A percentile compares a stretch with the other conserved stretches of the same genome.
Conservation (phyloP, 1,140 invertebrate genomes). For the Polyergus mexicanus region DNA sequence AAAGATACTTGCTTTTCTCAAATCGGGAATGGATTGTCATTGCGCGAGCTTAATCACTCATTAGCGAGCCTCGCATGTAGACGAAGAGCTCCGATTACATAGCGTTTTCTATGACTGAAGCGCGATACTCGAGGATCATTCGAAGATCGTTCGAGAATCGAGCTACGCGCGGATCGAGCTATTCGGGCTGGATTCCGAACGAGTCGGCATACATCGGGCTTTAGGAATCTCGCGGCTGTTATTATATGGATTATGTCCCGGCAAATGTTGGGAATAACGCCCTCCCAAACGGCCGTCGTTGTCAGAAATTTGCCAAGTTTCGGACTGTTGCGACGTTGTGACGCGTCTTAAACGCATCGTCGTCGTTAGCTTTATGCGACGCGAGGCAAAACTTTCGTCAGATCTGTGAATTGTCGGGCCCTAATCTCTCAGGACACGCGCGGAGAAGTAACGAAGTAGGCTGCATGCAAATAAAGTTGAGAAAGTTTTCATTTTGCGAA, state of each 20-base stretch:
- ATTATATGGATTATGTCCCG: constrained; percentile 70
- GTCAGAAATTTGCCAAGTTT: constrained; percentile 75
- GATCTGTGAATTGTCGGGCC: constrained; percentile 55
- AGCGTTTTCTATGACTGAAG: constrained; percentile 44
- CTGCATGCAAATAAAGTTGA: constrained; percentile 64
- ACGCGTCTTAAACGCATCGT: constrained; percentile 75
- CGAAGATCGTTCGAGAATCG: constrained; percentile 58
- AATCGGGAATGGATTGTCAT: constrained; percentile 57
- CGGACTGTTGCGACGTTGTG: constrained; percentile 59
- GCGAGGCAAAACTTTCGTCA: constrained; percentile 68
- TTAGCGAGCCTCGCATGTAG: constrained; percentile 52
- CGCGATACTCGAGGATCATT: constrained; percentile 51
- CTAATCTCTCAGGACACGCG: constrained; percentile 70
- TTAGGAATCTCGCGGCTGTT: constrained; percentile 46
- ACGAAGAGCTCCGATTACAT: constrained; percentile 62
- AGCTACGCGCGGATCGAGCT: constrained; percentile 53
- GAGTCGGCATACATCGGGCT: constrained; percentile 35
- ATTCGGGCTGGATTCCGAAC: constrained; percentile 70
- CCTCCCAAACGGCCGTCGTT: constrained; percentile 76
- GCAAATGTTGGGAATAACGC: constrained; percentile 72
- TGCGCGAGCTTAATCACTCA: constrained; percentile 58
- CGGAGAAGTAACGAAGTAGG: constrained; percentile 46
- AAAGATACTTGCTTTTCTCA: constrained; percentile 37
- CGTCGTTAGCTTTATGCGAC: constrained; percentile 56
- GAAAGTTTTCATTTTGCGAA: constrained; percentile 13